These are phyloP conservation scores for Bombyx mori DNA, from an alignment of 1,140 invertebrate genomes.

Conservation along the genomic window DNA sequence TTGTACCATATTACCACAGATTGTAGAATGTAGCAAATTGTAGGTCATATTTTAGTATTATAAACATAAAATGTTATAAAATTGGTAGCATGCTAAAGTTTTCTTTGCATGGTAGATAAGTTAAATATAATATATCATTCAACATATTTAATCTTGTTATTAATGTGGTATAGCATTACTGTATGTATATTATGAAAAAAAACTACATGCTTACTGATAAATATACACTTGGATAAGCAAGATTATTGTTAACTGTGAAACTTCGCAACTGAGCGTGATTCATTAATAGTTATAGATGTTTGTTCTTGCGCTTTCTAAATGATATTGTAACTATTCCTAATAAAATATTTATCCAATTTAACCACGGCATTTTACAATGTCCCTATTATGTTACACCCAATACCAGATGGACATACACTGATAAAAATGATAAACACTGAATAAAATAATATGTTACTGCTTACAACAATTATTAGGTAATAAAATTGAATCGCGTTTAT, in stretches of 20 bases:
- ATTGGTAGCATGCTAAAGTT: slow-evolving; percentile 52
- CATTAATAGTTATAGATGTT: slow-evolving; percentile 46
- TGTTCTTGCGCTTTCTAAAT: slow-evolving; percentile 55
- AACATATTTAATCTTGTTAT: slow-evolving; percentile 29
- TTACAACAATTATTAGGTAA: no score
- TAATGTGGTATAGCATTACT: slow-evolving; percentile 29
- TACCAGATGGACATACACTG: no score
- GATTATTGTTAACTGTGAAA: slow-evolving; percentile 45
- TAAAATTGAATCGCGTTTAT: no score
- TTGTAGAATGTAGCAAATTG: slow-evolving; percentile 36
- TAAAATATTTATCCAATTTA: slow-evolving; percentile 64
- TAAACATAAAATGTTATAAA: slow-evolving; percentile 53
- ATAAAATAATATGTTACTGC: no score
- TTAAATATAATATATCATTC: slow-evolving; percentile 32
- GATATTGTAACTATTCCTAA: slow-evolving; percentile 61
- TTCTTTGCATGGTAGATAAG: slow-evolving; percentile 58
- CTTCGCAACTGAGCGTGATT: slow-evolving; percentile 46
- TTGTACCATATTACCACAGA: slow-evolving; percentile 25
- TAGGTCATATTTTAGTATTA: slow-evolving; percentile 40
- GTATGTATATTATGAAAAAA: slow-evolving; percentile 61
- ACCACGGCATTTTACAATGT: no score
- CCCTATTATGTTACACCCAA: no score
- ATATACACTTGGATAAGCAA: slow-evolving; percentile 35
- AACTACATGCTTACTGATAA: slow-evolving; percentile 36
- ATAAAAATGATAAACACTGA: no score